Evolutionary conservation across 1,140 invertebrate genomes (phyloP).

Genomic region (Diprion similis): DNA sequence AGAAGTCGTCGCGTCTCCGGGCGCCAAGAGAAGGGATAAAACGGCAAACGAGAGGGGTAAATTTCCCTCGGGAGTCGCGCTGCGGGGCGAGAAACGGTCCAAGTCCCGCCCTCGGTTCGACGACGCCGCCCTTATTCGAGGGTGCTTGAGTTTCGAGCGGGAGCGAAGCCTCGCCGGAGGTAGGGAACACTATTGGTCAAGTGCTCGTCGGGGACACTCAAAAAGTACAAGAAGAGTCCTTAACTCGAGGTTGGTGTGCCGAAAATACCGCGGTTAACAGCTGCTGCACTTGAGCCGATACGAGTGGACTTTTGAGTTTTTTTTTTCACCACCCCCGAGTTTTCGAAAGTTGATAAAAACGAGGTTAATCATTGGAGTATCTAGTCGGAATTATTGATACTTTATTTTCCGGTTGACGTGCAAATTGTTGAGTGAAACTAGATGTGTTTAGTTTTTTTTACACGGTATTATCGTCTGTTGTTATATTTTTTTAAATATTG

Average conservation of each 20-base stretch:
- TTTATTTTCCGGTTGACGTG: neutral
- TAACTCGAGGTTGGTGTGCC: conserved; percentile 9
- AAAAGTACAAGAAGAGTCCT: conserved; percentile 49
- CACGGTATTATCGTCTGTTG: too few species aligned
- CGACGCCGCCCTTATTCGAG: conserved; percentile 38
- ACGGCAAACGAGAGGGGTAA: neutral
- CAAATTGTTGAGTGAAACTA: too few species aligned
- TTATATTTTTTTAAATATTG: too few species aligned
- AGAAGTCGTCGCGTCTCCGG: too few species aligned
- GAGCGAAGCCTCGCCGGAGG: conserved; percentile 44
- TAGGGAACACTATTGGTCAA: conserved; percentile 60
- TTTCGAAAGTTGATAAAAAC: too few species aligned
- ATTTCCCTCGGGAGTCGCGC: neutral
- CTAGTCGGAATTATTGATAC: neutral
- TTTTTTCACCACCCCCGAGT: neutral
- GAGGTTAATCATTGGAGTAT: too few species aligned
- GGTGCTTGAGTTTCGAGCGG: conserved; percentile 44
- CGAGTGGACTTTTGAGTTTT: neutral
- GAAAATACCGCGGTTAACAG: neutral
- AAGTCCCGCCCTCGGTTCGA: conserved; percentile 40
- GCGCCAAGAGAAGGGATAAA: too few species aligned
- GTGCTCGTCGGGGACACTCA: conserved; percentile 61
- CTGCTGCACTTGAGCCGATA: too few species aligned
- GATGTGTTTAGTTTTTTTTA: too few species aligned
- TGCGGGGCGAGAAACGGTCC: conserved; percentile 9